Percentiles rank a stretch among this genome's conserved stretches.
These are phyloP conservation scores for Catocala sponsa DNA, from an alignment of 2,888 invertebrate species.

Conservation along the genomic window DNA sequence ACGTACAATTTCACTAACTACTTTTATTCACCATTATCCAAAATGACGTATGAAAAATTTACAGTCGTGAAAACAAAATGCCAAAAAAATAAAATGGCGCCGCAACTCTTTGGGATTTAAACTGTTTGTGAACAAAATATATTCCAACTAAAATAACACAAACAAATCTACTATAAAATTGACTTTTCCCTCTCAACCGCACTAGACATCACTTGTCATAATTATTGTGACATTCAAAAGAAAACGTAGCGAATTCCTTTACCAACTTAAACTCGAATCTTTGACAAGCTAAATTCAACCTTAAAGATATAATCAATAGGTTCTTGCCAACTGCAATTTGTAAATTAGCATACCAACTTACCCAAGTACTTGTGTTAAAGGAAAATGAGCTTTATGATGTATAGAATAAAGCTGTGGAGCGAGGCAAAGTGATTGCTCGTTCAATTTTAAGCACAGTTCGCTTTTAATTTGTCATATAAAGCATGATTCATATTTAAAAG, in stretches of 20 bases:
- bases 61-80: not conserved
- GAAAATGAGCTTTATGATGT: slow-evolving; percentile 24
- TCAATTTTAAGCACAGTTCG: slow-evolving; percentile 44
- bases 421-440: slow-evolving; percentile 8
- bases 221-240: slow-evolving; percentile 56
- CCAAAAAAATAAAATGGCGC: slow-evolving; percentile 11
- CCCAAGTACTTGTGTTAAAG: slow-evolving; percentile 9
- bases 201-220: slow-evolving; percentile 54
- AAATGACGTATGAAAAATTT: too few relatives aligned
- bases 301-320: not conserved
- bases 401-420: slow-evolving; percentile 15
- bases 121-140: slow-evolving; percentile 27
- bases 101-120: slow-evolving; percentile 18
- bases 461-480: slow-evolving; percentile 55
- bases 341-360: slow-evolving; percentile 25
- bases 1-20: too few relatives aligned
- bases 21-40: too few relatives aligned
- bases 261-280: slow-evolving; percentile 2
- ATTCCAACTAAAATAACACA: slow-evolving; percentile 37
- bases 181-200: slow-evolving; percentile 37
- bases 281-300: slow-evolving; percentile 17
- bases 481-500: slow-evolving; percentile 52
- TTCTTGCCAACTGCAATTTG: slow-evolving; percentile 2
- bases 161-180: slow-evolving; percentile 39
- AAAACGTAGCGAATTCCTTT: slow-evolving; percentile 45